These are phyloP conservation scores for Onthophagus sagittarius DNA, from an alignment of 2,888 invertebrate species.

Conservation along the genomic window DNA sequence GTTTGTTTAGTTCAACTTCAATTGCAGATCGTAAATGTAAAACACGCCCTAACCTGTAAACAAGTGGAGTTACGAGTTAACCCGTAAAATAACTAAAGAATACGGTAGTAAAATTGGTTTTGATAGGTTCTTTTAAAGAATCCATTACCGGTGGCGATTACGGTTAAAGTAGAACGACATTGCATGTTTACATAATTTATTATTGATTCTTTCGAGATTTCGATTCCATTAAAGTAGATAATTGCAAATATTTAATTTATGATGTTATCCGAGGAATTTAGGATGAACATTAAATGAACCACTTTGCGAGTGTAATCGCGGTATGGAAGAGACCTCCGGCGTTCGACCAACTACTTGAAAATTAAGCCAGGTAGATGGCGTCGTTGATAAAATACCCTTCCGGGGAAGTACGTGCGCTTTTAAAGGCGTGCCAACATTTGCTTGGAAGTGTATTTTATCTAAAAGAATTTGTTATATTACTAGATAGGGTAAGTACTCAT, in stretches of 20 bases:
- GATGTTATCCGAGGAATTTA: background rate
- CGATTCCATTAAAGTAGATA: background rate
- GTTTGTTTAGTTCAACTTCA: background rate
- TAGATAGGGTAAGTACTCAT: too few species aligned
- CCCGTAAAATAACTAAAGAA: background rate
- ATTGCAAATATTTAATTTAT: background rate
- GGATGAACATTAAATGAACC: background rate
- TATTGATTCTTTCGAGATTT: background rate
- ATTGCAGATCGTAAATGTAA: background rate
- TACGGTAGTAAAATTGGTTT: background rate
- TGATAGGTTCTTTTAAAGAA: background rate
- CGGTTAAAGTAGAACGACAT: background rate
- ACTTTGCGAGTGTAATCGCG: background rate
- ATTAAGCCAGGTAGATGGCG: background rate
- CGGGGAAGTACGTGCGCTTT: background rate
- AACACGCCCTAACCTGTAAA: background rate
- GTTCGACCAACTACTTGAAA: background rate
- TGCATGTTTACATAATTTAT: background rate
- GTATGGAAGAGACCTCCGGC: background rate
- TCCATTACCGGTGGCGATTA: background rate
- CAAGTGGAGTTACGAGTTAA: background rate
- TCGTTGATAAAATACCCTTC: background rate
- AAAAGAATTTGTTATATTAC: background rate
- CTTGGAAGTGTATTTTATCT: background rate
- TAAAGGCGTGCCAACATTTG: background rate